phyloP scores from a whole-genome alignment of 2,888 invertebrate species.

The Coelopa pilipes region DNA sequence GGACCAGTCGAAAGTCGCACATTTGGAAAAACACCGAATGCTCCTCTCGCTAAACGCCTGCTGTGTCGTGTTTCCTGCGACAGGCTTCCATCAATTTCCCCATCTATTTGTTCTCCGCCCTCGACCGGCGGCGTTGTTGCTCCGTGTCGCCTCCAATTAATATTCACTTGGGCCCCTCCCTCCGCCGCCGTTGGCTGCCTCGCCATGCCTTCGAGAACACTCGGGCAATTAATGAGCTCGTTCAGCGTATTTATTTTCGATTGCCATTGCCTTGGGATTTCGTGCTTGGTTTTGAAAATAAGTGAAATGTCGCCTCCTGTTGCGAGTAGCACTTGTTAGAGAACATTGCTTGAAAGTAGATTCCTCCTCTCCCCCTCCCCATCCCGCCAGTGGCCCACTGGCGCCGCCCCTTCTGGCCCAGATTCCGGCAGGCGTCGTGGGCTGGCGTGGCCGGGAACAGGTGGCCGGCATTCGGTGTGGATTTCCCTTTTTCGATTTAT shows the following conservation, averaged over 20 bases:
- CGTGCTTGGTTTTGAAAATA: not conserved
- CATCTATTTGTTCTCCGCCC: slow-evolving; percentile 2
- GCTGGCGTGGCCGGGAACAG: no score
- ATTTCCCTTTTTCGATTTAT: no score
- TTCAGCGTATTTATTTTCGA: slow-evolving; percentile 12
- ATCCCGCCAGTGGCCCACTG: no score
- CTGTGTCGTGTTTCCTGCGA: slow-evolving; percentile 10
- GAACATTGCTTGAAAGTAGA: no score
- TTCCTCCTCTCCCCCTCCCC: no score
- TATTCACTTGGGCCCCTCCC: not conserved
- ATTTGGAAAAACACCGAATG: not conserved
- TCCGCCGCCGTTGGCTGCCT: not conserved
- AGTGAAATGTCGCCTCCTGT: no score
- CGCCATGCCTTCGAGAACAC: not conserved
- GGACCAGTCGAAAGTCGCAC: not conserved
- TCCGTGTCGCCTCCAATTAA: slow-evolving; percentile 3
- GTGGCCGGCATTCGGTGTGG: no score
- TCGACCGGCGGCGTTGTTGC: slow-evolving; percentile 17
- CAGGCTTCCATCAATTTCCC: slow-evolving; percentile 17
- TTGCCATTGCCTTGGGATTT: not conserved
- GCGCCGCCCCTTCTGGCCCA: no score
- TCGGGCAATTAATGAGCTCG: slow-evolving; percentile 15
- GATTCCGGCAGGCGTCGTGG: no score
- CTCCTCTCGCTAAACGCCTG: not conserved
- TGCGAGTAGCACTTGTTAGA: no score